Evolutionary conservation across 2,888 invertebrate genomes (phyloP).

Genomic region (Serrognathus titanus): DNA sequence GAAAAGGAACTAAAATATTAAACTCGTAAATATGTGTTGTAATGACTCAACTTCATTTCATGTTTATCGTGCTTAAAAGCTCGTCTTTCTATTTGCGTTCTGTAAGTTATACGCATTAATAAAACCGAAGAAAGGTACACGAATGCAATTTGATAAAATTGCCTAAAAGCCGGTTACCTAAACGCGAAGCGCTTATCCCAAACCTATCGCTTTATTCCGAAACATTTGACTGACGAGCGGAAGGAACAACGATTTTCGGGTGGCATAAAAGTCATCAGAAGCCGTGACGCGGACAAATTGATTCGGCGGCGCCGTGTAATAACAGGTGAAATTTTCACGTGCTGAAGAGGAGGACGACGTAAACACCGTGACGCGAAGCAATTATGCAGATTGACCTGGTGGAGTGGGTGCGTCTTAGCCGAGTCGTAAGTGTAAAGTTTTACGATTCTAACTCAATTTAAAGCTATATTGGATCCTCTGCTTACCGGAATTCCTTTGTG

Average conservation of each 20-base stretch:
- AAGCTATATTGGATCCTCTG: background rate
- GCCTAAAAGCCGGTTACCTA: background rate
- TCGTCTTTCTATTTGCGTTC: no score
- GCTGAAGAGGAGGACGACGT: background rate
- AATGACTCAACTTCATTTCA: no score
- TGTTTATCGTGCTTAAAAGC: no score
- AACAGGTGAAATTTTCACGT: background rate
- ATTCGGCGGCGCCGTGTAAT: background rate
- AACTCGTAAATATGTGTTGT: no score
- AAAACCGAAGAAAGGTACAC: no score
- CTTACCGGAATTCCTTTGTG: background rate
- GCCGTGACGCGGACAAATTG: background rate
- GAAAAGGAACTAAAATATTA: no score
- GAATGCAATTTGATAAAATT: no score
- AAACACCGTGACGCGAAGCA: background rate
- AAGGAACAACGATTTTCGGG: background rate
- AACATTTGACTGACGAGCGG: slow-evolving; percentile 2
- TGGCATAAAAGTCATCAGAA: background rate
- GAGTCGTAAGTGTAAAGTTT: background rate
- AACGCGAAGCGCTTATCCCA: slow-evolving; percentile 4
- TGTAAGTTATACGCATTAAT: no score
- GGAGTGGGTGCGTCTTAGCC: background rate
- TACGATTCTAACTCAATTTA: background rate
- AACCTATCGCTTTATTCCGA: background rate
- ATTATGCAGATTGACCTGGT: background rate